Evolutionary conservation across 2,888 invertebrate species (phyloP).

Genomic region (Hedya salicella): DNA sequence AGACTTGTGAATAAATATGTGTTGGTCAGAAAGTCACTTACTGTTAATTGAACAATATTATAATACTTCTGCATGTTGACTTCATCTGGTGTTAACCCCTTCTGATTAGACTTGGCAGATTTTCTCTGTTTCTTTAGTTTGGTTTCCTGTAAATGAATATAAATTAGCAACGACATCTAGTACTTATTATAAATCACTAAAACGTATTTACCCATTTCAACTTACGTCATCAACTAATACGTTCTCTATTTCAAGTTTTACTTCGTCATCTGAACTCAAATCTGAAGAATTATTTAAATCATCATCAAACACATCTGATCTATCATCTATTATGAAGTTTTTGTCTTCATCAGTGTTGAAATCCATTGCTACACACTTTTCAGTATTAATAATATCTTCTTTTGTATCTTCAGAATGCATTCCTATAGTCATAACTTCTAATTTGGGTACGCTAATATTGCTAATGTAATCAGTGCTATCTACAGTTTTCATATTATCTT

Average conservation of each 20-base stretch:
- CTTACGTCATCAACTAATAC: conserved; percentile 14
- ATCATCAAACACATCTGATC: conserved; percentile 9
- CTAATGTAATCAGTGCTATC: neutral
- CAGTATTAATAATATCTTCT: conserved; percentile 4
- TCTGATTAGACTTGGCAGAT: neutral
- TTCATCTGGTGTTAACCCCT: conserved; percentile 40
- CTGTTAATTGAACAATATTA: conserved; percentile 48
- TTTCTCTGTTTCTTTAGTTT: neutral
- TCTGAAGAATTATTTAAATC: conserved; percentile 8
- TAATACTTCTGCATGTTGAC: conserved; percentile 50
- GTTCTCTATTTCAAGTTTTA: neutral
- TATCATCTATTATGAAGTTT: neutral
- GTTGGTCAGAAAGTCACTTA: too few species aligned
- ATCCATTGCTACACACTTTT: neutral
- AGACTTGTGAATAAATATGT: too few species aligned
- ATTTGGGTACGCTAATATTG: conserved; percentile 9
- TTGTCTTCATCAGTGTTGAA: neutral
- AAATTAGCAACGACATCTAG: neutral
- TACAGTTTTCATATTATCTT: neutral
- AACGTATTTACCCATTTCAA: neutral
- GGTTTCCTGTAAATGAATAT: conserved; percentile 11
- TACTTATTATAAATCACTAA: too few species aligned
- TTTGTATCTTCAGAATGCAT: neutral
- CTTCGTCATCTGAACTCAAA: conserved; percentile 11
- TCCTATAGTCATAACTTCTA: conserved; percentile 15